These are phyloP conservation scores for Tiliacea citrago DNA, from an alignment of 2,888 invertebrate species.

Conservation along the genomic window DNA sequence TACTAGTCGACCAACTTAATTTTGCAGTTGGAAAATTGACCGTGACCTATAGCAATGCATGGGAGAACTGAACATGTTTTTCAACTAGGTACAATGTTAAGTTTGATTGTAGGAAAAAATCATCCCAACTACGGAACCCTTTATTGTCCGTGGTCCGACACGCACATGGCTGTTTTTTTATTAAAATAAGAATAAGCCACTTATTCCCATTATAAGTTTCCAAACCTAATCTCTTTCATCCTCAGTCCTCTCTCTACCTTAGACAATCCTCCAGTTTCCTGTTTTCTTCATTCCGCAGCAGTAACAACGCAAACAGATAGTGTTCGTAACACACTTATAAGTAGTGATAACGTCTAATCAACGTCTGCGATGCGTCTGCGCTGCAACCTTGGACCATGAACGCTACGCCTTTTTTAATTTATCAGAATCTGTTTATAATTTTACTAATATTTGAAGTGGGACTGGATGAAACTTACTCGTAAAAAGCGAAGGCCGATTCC, in stretches of 20 bases:
- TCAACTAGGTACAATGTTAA: too few species aligned
- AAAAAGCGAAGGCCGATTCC: conserved; percentile 18
- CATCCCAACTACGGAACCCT: too few species aligned
- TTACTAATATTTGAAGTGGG: conserved; percentile 18
- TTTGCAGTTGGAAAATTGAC: too few species aligned
- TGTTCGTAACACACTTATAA: conserved; percentile 37
- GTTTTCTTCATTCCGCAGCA: conserved; percentile 12
- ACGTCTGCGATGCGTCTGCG: conserved; percentile 75
- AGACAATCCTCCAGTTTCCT: not conserved
- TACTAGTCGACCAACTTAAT: too few species aligned
- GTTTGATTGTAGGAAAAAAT: too few species aligned
- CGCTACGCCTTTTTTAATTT: conserved; percentile 62
- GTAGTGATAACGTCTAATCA: conserved; percentile 69
- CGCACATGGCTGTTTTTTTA: too few species aligned
- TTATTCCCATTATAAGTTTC: not conserved
- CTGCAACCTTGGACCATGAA: conserved; percentile 74
- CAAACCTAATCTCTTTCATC: not conserved
- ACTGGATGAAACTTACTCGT: conserved; percentile 1
- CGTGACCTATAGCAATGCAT: too few species aligned
- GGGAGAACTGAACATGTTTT: too few species aligned
- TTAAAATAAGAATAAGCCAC: too few species aligned
- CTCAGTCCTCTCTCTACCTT: conserved; percentile 1
- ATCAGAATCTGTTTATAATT: conserved; percentile 45
- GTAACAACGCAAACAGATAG: conserved; percentile 33
- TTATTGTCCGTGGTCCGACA: too few species aligned